These are phyloP conservation scores for Nowickia ferox DNA, from an alignment of 2,888 invertebrate species.

Conservation along the genomic window DNA sequence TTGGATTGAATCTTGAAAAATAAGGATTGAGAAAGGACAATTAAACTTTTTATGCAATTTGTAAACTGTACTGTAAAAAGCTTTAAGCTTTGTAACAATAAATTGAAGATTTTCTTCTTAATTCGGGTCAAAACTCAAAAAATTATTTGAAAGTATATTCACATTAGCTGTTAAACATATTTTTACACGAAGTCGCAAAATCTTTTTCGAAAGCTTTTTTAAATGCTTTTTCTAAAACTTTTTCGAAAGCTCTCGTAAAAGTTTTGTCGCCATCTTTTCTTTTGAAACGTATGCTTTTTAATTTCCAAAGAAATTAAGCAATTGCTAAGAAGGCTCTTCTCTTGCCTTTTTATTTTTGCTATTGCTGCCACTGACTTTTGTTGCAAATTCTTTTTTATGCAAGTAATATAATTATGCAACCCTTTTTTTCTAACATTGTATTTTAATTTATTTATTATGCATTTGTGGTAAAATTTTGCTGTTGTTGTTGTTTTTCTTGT, in stretches of 20 bases:
- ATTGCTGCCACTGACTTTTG: conserved; percentile 8
- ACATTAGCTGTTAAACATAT: too few species aligned
- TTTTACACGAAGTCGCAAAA: neutral
- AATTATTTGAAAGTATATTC: too few species aligned
- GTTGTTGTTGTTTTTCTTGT: conserved; percentile 33
- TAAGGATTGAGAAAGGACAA: too few species aligned
- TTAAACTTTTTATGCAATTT: too few species aligned
- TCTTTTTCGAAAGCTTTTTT: neutral
- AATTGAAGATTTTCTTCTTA: too few species aligned
- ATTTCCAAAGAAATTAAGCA: neutral
- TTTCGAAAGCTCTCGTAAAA: neutral
- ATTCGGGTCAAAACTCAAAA: too few species aligned
- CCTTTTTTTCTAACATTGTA: conserved; percentile 62
- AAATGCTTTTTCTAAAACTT: neutral
- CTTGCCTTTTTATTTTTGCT: neutral
- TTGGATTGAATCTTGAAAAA: too few species aligned
- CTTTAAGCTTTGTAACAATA: too few species aligned
- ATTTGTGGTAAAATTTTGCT: conserved; percentile 45
- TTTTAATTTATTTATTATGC: conserved; percentile 57
- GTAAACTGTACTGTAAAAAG: too few species aligned
- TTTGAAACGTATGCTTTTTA: neutral
- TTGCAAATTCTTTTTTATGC: neutral
- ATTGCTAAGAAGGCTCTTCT: neutral
- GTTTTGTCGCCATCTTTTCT: too few species aligned
- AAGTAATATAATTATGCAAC: conserved; percentile 18